A percentile compares a stretch with the other conserved stretches of the same genome.
phyloP scores from a whole-genome alignment of 1,140 invertebrate species.

The Euglossa dilemma region DNA sequence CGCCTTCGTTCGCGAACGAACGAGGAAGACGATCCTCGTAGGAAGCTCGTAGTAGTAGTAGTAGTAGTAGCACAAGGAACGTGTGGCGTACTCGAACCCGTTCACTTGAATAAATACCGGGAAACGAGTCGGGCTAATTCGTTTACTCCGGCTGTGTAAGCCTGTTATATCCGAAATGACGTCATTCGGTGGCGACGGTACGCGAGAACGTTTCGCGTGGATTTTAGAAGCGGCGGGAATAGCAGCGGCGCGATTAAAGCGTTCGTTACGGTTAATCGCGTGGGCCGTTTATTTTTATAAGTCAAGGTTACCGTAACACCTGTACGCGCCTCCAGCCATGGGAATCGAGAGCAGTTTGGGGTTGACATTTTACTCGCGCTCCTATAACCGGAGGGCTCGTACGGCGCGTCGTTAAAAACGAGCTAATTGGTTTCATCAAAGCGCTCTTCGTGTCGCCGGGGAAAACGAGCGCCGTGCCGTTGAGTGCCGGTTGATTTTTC shows the following conservation, averaged over 20 bases:
- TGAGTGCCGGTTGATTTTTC: constrained; percentile 45
- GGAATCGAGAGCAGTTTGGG: constrained; percentile 66
- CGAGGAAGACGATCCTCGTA: too few species aligned
- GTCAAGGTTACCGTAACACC: constrained; percentile 65
- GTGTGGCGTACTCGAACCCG: too few species aligned
- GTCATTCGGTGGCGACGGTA: background rate
- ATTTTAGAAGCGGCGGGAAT: constrained; percentile 15
- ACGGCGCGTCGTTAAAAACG: constrained; percentile 73
- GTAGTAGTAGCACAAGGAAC: too few species aligned
- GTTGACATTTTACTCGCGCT: constrained; percentile 74
- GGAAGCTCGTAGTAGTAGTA: too few species aligned
- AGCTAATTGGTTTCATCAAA: constrained; percentile 76
- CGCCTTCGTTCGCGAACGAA: too few species aligned
- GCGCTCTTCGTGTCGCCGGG: constrained; percentile 58
- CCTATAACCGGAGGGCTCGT: constrained; percentile 65
- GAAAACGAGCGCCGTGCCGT: constrained; percentile 22
- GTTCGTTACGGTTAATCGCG: constrained; percentile 63
- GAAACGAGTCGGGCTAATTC: background rate
- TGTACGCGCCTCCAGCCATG: constrained; percentile 46
- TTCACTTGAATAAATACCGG: too few species aligned
- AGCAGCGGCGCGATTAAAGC: constrained; percentile 24
- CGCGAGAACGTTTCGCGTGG: constrained; percentile 3
- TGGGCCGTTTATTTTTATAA: constrained; percentile 67
- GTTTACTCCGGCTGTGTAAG: background rate
- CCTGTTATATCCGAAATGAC: background rate